Evolutionary conservation across 2,113 vertebrate genomes (phyloP), one percentile per base, ranked within the genome.

Genomic region (Rhinolophus ferrumequinum): DNA sequence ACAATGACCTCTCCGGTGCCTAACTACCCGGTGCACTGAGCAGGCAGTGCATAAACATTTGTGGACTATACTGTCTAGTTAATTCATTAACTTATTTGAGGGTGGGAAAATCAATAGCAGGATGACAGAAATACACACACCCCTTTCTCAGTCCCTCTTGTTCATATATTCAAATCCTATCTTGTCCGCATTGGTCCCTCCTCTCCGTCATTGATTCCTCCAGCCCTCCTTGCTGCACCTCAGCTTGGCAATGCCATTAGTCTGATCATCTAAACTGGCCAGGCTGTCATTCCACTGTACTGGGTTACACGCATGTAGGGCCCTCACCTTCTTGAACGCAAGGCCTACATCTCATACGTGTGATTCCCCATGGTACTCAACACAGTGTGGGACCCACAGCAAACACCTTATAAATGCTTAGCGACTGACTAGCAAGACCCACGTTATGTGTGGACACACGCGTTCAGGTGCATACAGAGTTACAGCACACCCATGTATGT

Each of bases 41-140:
- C 0, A 33, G 47, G 44, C 58, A 47, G 19, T 1, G 8, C 1
- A 0, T 16, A 33, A 35, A 30, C 18, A 2, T 8, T n/a, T 41
- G 33, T 30, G 69, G 44, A 50, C 19, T n/a, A 28, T 6, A 19
- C 9, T 62, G 67, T 33, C 67, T 52, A 30, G 24, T 41, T 44
- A 54, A 38, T 67, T 67, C 35, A 47, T 54, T 38, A 79, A 58
- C 26, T 24, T 44, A 33, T 52, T 76, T 2, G 2, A 76, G 30
- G 28, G 21, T 30, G 12, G 19, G 50, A 52, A 85, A 64, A 67
- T 44, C 16, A 70, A 64, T 1, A 82, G 35, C 60, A 28, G 35
- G 41, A 21, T 18, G 62, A 54, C n/a, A 64, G 54, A 91, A 60
- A 90, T 16, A 54, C 2, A 56, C 84, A 84, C 8, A 12, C 28